phyloP scores from a whole-genome alignment of 2,888 invertebrate species.

The Fragum sueziense region DNA sequence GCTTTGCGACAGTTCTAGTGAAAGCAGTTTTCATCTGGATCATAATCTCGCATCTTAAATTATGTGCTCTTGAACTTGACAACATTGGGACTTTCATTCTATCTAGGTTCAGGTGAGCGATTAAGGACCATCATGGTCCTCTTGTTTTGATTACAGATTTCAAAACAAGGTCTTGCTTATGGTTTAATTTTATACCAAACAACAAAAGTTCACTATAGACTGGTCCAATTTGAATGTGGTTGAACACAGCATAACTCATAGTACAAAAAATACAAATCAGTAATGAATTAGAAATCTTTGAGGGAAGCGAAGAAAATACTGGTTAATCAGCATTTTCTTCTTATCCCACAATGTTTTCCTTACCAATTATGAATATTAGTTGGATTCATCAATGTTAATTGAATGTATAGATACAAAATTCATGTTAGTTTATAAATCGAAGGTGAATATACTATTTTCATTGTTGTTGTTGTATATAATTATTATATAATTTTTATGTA shows the following conservation, averaged over 20 bases:
- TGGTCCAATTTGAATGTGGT: neutral
- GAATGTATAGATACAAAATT: neutral
- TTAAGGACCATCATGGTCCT: neutral
- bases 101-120: neutral
- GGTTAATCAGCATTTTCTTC: neutral
- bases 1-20: too few relatives aligned
- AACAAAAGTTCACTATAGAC: neutral
- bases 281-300: neutral
- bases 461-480: neutral
- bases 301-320: neutral
- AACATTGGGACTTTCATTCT: too few relatives aligned
- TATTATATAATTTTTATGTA: neutral
- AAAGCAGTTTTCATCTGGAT: too few relatives aligned
- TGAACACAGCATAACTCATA: neutral
- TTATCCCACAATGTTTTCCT: neutral
- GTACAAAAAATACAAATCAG: neutral
- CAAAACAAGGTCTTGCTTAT: neutral
- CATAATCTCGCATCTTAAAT: too few relatives aligned
- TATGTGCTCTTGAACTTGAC: too few relatives aligned
- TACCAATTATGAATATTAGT: neutral
- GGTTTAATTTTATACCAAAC: neutral
- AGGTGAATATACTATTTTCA: neutral
- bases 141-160: neutral
- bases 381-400: neutral
- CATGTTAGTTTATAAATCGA: neutral